Evolutionary conservation across 1,140 invertebrate species (phyloP).

Genomic region (Onthophagus taurus): DNA sequence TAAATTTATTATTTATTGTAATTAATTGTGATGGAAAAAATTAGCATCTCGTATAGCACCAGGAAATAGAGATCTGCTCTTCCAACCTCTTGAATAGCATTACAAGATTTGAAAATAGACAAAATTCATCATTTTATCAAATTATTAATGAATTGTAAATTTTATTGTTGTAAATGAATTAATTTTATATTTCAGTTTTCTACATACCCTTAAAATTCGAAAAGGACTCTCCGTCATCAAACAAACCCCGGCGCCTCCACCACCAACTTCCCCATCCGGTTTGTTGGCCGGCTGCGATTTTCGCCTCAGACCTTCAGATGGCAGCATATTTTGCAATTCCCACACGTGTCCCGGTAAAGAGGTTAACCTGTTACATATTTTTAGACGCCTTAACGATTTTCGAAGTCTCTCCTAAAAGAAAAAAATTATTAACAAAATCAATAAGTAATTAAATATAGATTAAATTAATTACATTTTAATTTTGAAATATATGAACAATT

Average conservation of each 20-base stretch:
- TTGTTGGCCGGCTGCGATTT: neutral
- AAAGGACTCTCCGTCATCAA: constrained; percentile 7
- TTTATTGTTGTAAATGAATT: too few species aligned
- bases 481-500: neutral
- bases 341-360: neutral
- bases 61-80: too few species aligned
- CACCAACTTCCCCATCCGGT: neutral
- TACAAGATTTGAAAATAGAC: too few species aligned
- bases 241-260: neutral
- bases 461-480: neutral
- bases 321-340: constrained; percentile 5
- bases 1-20: too few species aligned
- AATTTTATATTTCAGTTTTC: too few species aligned
- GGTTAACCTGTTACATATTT: neutral
- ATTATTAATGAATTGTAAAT: too few species aligned
- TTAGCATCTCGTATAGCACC: too few species aligned
- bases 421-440: too few species aligned
- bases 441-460: too few species aligned
- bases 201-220: constrained; percentile 4
- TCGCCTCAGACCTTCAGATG: neutral
- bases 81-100: too few species aligned
- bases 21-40: too few species aligned
- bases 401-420: neutral
- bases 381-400: neutral
- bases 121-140: too few species aligned